phyloP scores from a whole-genome alignment of 2,797 vertebrate genomes.

The Cossypha dichroa region DNA sequence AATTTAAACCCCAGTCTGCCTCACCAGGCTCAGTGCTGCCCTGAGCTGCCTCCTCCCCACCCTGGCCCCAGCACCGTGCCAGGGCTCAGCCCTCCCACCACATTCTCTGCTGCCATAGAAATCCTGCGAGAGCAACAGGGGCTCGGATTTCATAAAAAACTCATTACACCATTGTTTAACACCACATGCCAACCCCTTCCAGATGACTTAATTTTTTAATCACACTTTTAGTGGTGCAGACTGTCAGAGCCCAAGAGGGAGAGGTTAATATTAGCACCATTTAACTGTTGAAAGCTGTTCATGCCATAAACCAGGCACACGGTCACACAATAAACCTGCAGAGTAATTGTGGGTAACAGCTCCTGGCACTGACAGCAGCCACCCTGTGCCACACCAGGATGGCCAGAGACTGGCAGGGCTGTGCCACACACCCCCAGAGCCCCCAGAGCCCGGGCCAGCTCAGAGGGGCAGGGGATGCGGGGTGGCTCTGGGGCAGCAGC shows the following conservation, averaged over 20 bases:
- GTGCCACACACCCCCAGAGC: not conserved
- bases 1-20: too few species aligned
- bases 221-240: conserved; percentile 54
- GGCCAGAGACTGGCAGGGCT: not conserved
- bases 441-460: too few species aligned
- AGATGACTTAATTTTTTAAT: conserved; percentile 78
- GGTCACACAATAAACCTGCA: conserved; percentile 59
- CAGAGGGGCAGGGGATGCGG: not conserved
- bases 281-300: conserved; percentile 68
- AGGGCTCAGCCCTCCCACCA: fast-evolving
- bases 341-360: conserved; percentile 69
- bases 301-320: conserved; percentile 61
- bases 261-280: conserved; percentile 74
- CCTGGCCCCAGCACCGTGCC: fast-evolving
- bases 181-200: conserved; percentile 60
- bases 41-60: not conserved
- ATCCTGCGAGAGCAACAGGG: fast-evolving
- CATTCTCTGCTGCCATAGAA: fast-evolving
- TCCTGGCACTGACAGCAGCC: conserved; percentile 61
- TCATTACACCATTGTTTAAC: conserved; percentile 49
- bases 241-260: conserved; percentile 60
- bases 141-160: not conserved
- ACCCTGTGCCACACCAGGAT: not conserved
- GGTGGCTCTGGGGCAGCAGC: fast-evolving
- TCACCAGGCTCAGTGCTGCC: not conserved